A percentile compares a stretch with the other conserved stretches of the same genome.
These are phyloP conservation scores for Platysteira castanea DNA, from an alignment of 2,113 vertebrate species.

Conservation along the genomic window DNA sequence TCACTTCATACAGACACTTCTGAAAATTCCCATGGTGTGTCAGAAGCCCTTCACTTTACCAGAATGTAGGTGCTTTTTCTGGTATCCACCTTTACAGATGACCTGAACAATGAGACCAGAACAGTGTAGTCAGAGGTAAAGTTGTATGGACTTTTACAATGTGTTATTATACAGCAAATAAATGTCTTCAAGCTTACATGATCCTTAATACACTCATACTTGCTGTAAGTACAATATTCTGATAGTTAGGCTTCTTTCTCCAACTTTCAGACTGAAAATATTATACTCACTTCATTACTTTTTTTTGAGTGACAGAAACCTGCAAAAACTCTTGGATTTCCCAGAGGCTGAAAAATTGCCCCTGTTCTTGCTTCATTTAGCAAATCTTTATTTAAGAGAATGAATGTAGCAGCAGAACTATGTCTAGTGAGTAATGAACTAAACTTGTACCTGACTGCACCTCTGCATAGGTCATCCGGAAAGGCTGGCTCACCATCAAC, in stretches of 20 bases:
- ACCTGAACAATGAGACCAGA: background rate
- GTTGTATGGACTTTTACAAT: background rate
- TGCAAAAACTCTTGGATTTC: background rate
- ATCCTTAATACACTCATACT: background rate
- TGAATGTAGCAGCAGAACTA: background rate
- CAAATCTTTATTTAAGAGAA: background rate
- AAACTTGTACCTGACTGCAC: slow-evolving; percentile 45
- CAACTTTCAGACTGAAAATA: background rate
- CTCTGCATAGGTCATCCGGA: slow-evolving; percentile 84
- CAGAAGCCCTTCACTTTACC: background rate
- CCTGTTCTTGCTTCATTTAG: background rate
- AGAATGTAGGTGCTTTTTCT: background rate
- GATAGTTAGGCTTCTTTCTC: background rate
- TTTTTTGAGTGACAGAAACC: background rate
- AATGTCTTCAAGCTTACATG: background rate
- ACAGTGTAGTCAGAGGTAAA: background rate
- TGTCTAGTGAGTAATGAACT: background rate
- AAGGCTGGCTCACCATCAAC: slow-evolving; percentile 93
- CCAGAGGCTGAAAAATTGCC: background rate
- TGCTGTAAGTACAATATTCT: background rate
- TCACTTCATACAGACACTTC: background rate
- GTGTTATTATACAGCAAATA: background rate
- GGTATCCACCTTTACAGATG: background rate
- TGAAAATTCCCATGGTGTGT: background rate
- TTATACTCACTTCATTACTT: background rate